These are phyloP conservation scores for Trichopoda pennipes DNA, from an alignment of 2,888 invertebrate genomes.

Conservation along the genomic window DNA sequence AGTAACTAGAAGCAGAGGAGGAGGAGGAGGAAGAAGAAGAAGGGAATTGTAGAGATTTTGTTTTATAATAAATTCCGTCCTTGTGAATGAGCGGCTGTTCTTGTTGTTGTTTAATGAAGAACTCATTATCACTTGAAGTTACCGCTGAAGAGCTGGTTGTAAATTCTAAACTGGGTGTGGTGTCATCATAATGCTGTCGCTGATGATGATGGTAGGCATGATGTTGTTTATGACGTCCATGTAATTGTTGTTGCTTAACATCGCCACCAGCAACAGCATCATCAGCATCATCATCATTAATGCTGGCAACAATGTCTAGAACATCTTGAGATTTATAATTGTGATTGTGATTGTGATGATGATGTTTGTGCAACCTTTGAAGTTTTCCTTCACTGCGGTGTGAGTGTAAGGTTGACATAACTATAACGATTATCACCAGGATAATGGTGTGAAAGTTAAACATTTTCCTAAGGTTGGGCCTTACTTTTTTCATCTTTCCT, in stretches of 20 bases:
- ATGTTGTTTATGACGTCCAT: slow-evolving; percentile 36
- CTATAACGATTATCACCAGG: slow-evolving; percentile 44
- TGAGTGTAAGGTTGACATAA: slow-evolving; percentile 37
- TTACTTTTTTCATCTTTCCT: slow-evolving; percentile 45
- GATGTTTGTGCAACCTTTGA: slow-evolving; percentile 50
- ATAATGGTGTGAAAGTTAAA: slow-evolving; percentile 60
- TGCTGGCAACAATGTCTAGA: neutral
- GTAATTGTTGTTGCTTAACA: slow-evolving; percentile 20
- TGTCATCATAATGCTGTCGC: neutral
- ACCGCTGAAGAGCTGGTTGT: slow-evolving; percentile 36
- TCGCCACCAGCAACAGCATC: slow-evolving; percentile 11
- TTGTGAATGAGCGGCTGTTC: slow-evolving; percentile 38
- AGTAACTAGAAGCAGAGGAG: slow-evolving; percentile 15
- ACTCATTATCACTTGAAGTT: slow-evolving; percentile 51
- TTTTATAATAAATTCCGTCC: slow-evolving; percentile 50
- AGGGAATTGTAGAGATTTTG: slow-evolving; percentile 25
- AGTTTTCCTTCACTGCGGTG: slow-evolving; percentile 46
- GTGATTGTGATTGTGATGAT: slow-evolving; percentile 41
- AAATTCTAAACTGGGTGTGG: slow-evolving; percentile 58
- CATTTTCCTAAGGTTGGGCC: slow-evolving; percentile 62
- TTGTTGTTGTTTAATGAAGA: slow-evolving; percentile 58
- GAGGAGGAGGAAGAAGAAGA: slow-evolving; percentile 8
- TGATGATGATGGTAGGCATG: slow-evolving; percentile 35
- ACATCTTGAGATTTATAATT: slow-evolving; percentile 40
- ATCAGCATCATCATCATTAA: neutral